Conservation (phyloP, 2,888 invertebrate species). For the Heteromurus nitidus region DNA sequence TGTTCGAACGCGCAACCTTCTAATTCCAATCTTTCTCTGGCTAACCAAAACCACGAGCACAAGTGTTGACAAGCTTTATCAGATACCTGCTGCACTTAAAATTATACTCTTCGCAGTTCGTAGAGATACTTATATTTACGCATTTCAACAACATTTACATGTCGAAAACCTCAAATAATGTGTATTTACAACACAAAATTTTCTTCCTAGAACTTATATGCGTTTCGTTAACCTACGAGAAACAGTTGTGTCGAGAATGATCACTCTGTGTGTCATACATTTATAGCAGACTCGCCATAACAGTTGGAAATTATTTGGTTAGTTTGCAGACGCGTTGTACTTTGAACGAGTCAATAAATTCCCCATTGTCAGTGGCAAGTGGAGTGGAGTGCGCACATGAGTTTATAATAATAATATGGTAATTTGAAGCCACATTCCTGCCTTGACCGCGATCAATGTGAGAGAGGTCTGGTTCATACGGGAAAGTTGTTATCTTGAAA, state of each 20-base stretch:
- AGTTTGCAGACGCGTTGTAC: background rate
- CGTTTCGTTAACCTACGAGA: no score
- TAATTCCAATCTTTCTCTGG: no score
- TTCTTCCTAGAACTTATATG: no score
- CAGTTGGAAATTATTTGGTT: conserved; percentile 32
- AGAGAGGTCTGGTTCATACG: background rate
- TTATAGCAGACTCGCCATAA: no score
- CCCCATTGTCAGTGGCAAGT: conserved; percentile 53
- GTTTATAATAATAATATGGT: background rate
- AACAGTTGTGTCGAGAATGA: no score
- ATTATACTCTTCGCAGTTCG: no score
- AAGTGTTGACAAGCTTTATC: conserved; percentile 12
- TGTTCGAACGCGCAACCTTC: no score
- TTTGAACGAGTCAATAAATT: conserved; percentile 44
- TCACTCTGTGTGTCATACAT: no score
- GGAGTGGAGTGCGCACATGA: background rate
- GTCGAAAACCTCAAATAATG: conserved; percentile 3
- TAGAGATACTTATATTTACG: no score
- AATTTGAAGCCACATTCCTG: background rate
- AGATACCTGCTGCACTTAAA: no score
- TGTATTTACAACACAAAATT: no score
- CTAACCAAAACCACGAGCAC: conserved; percentile 20
- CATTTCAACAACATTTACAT: no score
- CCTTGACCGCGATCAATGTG: conserved; percentile 20
- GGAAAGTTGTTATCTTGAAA: background rate